Evolutionary conservation across 1,140 invertebrate genomes (phyloP).

Genomic region (Aculops lycopersici): DNA sequence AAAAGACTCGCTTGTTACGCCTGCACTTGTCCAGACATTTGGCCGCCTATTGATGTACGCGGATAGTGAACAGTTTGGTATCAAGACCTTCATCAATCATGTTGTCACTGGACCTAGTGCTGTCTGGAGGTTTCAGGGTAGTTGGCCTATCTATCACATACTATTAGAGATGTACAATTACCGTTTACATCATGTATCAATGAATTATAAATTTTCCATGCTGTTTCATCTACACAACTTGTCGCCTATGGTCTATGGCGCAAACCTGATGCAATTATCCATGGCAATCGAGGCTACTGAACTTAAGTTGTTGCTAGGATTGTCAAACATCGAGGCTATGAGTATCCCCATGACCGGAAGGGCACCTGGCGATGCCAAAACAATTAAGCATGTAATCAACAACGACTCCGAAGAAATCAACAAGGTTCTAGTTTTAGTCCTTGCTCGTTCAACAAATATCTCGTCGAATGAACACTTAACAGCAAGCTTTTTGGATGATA

Average conservation of each 20-base stretch:
- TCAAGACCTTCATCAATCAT: constrained; percentile 78
- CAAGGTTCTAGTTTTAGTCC: constrained; percentile 37
- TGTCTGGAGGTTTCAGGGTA: constrained; percentile 41
- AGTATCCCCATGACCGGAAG: constrained; percentile 22
- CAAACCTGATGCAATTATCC: constrained; percentile 74
- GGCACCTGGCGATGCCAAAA: constrained; percentile 27
- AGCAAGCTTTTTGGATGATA: constrained; percentile 55
- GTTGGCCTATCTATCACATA: constrained; percentile 77
- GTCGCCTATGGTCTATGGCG: constrained; percentile 47
- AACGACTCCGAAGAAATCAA: constrained; percentile 80
- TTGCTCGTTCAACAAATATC: constrained; percentile 73
- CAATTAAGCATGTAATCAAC: constrained; percentile 49
- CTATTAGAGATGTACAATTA: constrained; percentile 85
- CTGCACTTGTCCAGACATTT: constrained; percentile 76
- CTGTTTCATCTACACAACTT: constrained; percentile 53
- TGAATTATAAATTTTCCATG: constrained; percentile 65
- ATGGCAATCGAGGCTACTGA: constrained; percentile 78
- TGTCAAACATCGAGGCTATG: constrained; percentile 45
- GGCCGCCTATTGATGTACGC: constrained; percentile 66
- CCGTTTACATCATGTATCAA: constrained; percentile 72
- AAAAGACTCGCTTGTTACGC: constrained; percentile 48
- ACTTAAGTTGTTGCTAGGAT: constrained; percentile 50
- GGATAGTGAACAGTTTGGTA: constrained; percentile 80
- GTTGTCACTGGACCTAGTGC: constrained; percentile 14
- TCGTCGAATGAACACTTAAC: constrained; percentile 33